Conservation (phyloP, 1,140 invertebrate species). For the Pseudomyrmex concolor region DNA sequence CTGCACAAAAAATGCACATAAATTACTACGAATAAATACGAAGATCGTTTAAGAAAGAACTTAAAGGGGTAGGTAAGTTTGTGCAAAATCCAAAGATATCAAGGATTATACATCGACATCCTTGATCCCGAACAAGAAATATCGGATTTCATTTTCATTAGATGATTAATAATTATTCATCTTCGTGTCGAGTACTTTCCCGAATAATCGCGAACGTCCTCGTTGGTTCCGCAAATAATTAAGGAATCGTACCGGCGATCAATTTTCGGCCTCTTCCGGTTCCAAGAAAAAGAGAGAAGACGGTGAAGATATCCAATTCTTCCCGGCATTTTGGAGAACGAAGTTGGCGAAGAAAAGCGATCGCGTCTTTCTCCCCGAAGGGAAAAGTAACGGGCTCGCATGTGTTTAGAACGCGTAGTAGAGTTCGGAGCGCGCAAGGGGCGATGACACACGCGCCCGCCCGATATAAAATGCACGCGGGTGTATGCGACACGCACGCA, state of each 20-base stretch:
- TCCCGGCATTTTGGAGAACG: background rate
- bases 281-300: background rate
- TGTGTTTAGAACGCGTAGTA: conserved; percentile 76
- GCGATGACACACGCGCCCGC: conserved; percentile 74
- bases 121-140: background rate
- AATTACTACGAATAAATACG: background rate
- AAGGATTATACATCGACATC: background rate
- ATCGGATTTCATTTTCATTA: background rate
- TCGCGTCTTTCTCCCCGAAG: background rate
- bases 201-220: background rate
- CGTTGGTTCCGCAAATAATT: background rate
- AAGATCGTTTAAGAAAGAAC: background rate
- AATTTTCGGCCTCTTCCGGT: background rate
- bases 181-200: background rate
- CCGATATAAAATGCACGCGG: conserved; percentile 72
- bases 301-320: background rate
- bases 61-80: background rate
- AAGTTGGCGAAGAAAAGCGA: conserved; percentile 26
- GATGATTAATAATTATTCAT: conserved; percentile 10
- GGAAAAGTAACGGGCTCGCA: conserved; percentile 65
- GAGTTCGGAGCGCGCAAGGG: conserved; percentile 52
- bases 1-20: too few relatives aligned
- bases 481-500: conserved; percentile 40
- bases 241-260: background rate
- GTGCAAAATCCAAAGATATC: background rate